Evolutionary conservation across 2,888 invertebrate species (phyloP), one percentile per base, ranked within the genome.

Genomic region (Hybos culiciformis): DNA sequence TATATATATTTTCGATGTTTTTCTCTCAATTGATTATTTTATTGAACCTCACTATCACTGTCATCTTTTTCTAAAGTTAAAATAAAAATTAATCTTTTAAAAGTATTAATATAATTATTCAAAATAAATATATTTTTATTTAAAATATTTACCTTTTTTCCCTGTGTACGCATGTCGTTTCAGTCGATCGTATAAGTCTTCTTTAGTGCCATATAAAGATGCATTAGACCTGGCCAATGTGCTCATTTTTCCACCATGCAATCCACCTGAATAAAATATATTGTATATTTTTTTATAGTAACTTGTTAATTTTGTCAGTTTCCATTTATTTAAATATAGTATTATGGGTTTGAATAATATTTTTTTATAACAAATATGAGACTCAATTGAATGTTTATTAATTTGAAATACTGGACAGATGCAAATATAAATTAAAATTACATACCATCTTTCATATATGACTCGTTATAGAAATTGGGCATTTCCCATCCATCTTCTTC

Each of bases 401-500:
- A 19, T 12, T 26, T 71, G 19, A 17, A 38, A 18, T 20, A 42
- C 24, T 18, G 11, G 12, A 34, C 26, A 38, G 19, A 24, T 12
- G 8, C 6, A 19, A 18, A 39, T 6, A 29, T 6, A 37, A 19
- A 21, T 33, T 42, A 52, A 19, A 18, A 11, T 37, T 17, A 4
- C 3, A 46, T 55, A 64, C 66, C 78, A 70, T 88, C 88, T 69
- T 92, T 92, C 90, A 92, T 90, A 60, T 92, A 92, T 3, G 91
- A 90, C 68, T 92, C 92, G 63, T 91, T 91, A 69, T 92, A 92
- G 67, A 92, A 92, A 67, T 92, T 92, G 0, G 92, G 92, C 92
- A 92, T 92, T 62, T 92, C 92, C 92, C 92, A 92, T 37, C 91
- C 92, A 56, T 92, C 92, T 66, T 92, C 92, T 60, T 92, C 92